Conservation (phyloP, 2,113 vertebrate genomes). For the Alethe castanea region DNA sequence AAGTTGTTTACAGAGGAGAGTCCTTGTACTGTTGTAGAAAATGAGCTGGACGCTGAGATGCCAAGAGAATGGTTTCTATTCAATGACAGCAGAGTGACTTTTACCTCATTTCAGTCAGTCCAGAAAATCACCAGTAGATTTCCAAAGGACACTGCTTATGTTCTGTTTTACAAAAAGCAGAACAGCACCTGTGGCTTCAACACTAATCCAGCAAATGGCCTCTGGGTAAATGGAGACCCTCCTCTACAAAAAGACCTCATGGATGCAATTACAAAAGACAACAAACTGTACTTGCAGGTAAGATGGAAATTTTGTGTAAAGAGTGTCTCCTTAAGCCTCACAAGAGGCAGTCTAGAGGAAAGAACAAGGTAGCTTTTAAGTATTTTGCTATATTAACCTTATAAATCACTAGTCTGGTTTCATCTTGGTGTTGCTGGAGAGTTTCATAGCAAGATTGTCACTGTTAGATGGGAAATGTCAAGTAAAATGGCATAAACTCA, state of each 20-base stretch:
- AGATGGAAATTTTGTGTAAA: background rate
- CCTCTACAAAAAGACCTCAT: slow-evolving; percentile 96
- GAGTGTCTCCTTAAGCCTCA: background rate
- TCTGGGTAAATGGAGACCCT: slow-evolving; percentile 86
- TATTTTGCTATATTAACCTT: background rate
- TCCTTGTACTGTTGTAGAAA: slow-evolving; percentile 62
- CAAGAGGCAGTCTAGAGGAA: background rate
- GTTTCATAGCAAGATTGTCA: background rate
- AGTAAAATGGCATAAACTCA: background rate
- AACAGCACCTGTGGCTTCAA: slow-evolving; percentile 65
- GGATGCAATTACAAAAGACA: slow-evolving; percentile 98
- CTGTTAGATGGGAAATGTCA: background rate
- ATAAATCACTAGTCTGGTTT: background rate
- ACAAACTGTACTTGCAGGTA: slow-evolving; percentile 97
- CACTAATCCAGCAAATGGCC: slow-evolving; percentile 69
- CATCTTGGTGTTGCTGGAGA: background rate
- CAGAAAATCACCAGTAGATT: slow-evolving; percentile 96
- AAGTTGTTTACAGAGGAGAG: slow-evolving; percentile 60
- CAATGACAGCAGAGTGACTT: slow-evolving; percentile 97
- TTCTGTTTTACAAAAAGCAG: slow-evolving; percentile 94
- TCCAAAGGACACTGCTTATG: slow-evolving; percentile 98
- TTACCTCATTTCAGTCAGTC: slow-evolving; percentile 94
- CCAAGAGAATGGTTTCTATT: slow-evolving; percentile 94
- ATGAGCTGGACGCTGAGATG: slow-evolving; percentile 73
- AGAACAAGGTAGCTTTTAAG: background rate